A percentile compares a stretch with the other conserved stretches of the same genome.
Conservation (phyloP, 2,113 vertebrate species). For the Stercorarius parasiticus region DNA sequence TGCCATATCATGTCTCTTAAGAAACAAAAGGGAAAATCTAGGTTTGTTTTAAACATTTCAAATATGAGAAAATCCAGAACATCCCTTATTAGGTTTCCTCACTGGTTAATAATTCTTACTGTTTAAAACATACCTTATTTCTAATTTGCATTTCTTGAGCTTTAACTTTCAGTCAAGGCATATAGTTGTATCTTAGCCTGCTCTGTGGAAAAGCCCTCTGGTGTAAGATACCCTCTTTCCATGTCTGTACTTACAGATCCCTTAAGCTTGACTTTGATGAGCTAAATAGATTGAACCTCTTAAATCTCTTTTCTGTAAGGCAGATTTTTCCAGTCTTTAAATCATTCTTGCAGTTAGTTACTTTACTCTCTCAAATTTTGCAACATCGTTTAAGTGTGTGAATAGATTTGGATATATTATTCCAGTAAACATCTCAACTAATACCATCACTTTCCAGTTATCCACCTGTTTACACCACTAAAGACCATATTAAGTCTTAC, state of each 20-base stretch:
- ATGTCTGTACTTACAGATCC: not conserved
- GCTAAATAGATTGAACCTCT: conserved; percentile 12
- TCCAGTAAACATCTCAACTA: not conserved
- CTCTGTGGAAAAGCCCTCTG: not conserved
- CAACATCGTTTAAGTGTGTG: not conserved
- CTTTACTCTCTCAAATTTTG: not conserved
- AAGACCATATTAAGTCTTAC: not conserved
- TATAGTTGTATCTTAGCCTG: not conserved
- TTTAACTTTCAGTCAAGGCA: not conserved
- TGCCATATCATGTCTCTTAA: not conserved
- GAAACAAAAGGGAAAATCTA: not conserved
- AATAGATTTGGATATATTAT: not conserved
- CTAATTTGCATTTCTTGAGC: not conserved
- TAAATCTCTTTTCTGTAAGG: conserved; percentile 3
- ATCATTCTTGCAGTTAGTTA: not conserved
- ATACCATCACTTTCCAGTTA: not conserved
- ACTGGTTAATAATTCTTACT: not conserved
- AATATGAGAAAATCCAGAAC: not conserved
- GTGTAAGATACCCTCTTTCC: not conserved
- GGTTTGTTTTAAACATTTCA: not conserved
- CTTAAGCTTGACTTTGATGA: conserved; percentile 44
- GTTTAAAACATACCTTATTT: not conserved
- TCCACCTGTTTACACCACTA: not conserved
- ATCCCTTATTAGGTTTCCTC: not conserved
- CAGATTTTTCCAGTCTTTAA: conserved; percentile 32